Evolutionary conservation across 2,888 invertebrate species (phyloP), one percentile per base, ranked within the genome.

Genomic region (Scelioninae gen. 2): DNA sequence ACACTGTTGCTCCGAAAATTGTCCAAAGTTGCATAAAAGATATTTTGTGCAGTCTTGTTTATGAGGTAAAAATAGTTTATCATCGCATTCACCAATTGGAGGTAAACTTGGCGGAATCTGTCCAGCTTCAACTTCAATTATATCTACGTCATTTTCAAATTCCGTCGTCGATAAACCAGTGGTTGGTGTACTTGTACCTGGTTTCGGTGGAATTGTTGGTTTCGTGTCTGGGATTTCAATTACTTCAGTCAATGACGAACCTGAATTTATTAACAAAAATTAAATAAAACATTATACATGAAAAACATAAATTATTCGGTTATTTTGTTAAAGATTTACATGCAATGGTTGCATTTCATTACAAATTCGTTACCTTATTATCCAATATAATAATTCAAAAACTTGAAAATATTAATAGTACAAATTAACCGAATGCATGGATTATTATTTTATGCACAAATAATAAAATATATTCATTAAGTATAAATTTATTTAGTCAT

Each of bases 1-100:
- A 82, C 96, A 96, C 1, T 88, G 87, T 77, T 93, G 91, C 73
- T 92, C 89, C 35, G 91, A 88, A 18, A 92, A 89, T 53, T 90
- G 87, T 15, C 93, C 94, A 79, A 92, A 92, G 60, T 94, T 91
- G 80, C 96, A 96, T 6, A 94, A 87, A 77, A 92, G 94, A 82
- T 95, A 96, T 82, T 93, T 93, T 75, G 90, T 90, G 81, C 95
- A 95, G 78, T 94, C 92, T 0, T 83, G 83, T 11, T 90, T 87
- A 80, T 94, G 92, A 0, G 90, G 84, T 72, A 88, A 87, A 81
- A 92, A 93, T 15, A 89, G 82, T 63, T 86, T 86, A 41, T 90
- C 91, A 11, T 87, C 84, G 76, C 92, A 92, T 61, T 87, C 86
- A 0, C 88, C 89, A 52, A 87, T 70, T 3, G 79, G 74, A 1